Base-by-base conservation (phyloP, 2,888 invertebrate genomes). In the Lasioglossum leucozonium region DNA sequence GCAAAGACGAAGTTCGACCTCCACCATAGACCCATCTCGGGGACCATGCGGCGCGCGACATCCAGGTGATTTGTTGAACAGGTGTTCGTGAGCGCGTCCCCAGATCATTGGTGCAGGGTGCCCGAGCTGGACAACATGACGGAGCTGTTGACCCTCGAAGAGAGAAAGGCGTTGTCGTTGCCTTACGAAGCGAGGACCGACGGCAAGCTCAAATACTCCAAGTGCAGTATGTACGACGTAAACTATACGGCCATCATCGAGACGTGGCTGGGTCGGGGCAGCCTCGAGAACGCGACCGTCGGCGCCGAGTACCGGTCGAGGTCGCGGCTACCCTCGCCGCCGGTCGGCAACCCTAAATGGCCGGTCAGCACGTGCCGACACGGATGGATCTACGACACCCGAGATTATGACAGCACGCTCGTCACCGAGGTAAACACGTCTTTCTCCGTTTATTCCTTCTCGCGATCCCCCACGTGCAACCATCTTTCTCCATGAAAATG, bases 1-100 rank as follows among this genome's bases (percentile, higher is more conserved):
- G 22, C 55, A n/a, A n/a, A 11, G 10, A n/a, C 11, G n/a, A n/a
- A 55, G 10, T 55, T 55, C 0, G 55, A 55, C n/a, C 55, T n/a
- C 55, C n/a, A 55, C n/a, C n/a, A 55, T 55, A 55, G 55, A 55
- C 55, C 3, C 3, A 11, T 10, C 10, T 2, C 55, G n/a, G 4
- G n/a, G 11, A 55, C 10, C 4, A n/a, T 55, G 11, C 4, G 55
- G 4, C 55, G 55, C 55, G 55, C 55, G 55, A 55, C n/a, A 16
- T 67, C 3, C 37, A 67, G 4, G 18, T 22, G 51, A 42, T 72
- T 55, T 69, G 69, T 26, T 22, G 74, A 58, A 11, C 93, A 97
- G 96, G 96, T 97, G 72, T 97, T 97, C 93, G 96, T 97, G 83
- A 97, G 96, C 85, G 97, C 97, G n/a, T 96, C 96, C 22, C 97